phyloP scores from a whole-genome alignment of 2,113 vertebrate species.

The Aspidoscelis tigris region DNA sequence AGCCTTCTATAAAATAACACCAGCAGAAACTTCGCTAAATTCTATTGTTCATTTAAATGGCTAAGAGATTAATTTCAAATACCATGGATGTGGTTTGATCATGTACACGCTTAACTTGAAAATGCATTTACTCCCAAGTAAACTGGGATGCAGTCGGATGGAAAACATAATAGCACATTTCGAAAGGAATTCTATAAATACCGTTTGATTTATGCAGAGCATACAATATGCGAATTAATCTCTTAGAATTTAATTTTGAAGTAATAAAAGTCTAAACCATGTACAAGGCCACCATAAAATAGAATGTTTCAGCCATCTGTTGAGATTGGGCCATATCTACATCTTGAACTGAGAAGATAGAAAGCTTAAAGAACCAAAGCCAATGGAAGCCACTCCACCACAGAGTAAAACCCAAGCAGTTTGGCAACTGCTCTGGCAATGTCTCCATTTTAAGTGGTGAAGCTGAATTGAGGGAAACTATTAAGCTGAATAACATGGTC shows the following conservation, averaged over 20 bases:
- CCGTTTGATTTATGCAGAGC: neutral
- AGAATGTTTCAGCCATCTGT: neutral
- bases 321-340: neutral
- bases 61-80: slow-evolving; percentile 5
- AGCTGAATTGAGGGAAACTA: neutral
- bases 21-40: neutral
- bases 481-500: slow-evolving; percentile 1
- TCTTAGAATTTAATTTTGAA: neutral
- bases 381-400: neutral
- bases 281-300: neutral
- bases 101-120: slow-evolving; percentile 1
- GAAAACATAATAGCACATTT: neutral
- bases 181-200: slow-evolving; percentile 2
- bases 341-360: neutral
- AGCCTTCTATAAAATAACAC: neutral
- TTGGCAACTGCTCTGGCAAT: neutral
- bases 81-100: neutral
- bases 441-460: neutral
- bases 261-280: neutral
- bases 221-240: neutral
- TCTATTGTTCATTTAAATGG: slow-evolving; percentile 9
- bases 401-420: neutral
- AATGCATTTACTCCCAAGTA: neutral
- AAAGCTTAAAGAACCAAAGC: neutral
- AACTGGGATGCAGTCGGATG: neutral